These are phyloP conservation scores for Alethe diademata DNA, from an alignment of 2,113 vertebrate species.

Conservation along the genomic window DNA sequence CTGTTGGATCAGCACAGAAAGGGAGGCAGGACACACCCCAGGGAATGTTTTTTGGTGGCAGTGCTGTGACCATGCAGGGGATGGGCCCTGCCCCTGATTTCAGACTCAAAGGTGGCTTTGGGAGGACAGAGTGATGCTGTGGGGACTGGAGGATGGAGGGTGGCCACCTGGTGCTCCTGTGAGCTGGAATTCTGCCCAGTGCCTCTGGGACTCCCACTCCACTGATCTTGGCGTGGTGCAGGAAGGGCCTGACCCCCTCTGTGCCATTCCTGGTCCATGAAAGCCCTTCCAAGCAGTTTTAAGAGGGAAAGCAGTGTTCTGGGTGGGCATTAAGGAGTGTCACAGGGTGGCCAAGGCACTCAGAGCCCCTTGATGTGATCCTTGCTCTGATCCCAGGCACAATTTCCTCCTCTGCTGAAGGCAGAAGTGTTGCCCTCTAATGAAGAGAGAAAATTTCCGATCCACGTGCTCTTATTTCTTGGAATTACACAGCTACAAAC, in stretches of 20 bases:
- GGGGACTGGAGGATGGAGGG: accelerated
- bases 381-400: neutral
- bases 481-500: neutral
- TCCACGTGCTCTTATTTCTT: neutral
- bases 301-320: neutral
- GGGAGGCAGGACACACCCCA: neutral
- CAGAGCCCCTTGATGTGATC: neutral
- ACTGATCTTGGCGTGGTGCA: accelerated
- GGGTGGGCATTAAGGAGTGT: neutral
- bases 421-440: neutral
- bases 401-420: neutral
- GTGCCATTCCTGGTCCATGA: neutral
- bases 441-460: neutral
- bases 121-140: neutral
- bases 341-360: neutral
- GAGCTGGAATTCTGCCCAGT: neutral
- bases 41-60: accelerated
- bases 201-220: accelerated
- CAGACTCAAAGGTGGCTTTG: neutral
- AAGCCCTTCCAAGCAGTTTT: neutral
- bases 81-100: accelerated
- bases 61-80: neutral
- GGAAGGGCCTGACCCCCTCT: neutral
- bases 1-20: neutral
- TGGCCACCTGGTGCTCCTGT: neutral